A percentile compares a stretch with the other conserved stretches of the same genome.
phyloP scores from a whole-genome alignment of 2,797 vertebrate genomes.

The Esox masquinongy region DNA sequence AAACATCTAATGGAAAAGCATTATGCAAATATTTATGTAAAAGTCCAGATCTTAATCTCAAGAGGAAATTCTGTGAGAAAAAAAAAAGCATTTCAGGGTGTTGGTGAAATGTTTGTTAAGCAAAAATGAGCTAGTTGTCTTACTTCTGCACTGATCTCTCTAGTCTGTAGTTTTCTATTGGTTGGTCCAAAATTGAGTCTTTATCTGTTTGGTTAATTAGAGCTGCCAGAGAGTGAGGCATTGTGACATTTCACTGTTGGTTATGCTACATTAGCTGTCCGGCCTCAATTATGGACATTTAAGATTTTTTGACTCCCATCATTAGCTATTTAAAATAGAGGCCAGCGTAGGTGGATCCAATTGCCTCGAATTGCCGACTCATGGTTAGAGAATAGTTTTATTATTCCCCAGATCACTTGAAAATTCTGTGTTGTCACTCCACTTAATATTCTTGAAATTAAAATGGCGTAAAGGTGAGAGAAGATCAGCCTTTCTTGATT shows the following conservation, averaged over 20 bases:
- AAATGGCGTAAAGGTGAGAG: constrained; percentile 51
- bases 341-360: neutral
- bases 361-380: neutral
- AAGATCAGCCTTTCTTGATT: constrained; percentile 61
- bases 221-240: constrained; percentile 39
- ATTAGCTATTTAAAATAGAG: neutral
- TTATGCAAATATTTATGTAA: too few relatives aligned
- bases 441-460: constrained; percentile 43
- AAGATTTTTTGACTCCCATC: constrained; percentile 34
- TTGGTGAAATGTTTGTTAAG: neutral
- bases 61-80: too few relatives aligned
- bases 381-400: constrained; percentile 27
- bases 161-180: neutral
- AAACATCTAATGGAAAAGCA: too few relatives aligned
- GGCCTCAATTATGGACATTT: constrained; percentile 47
- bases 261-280: constrained; percentile 43
- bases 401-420: constrained; percentile 38
- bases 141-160: neutral
- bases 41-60: too few relatives aligned
- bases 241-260: constrained; percentile 57
- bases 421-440: constrained; percentile 48
- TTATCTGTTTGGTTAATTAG: constrained; percentile 58
- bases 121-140: neutral
- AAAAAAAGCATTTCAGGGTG: neutral
- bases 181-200: neutral